Evolutionary conservation across 2,888 invertebrate genomes (phyloP).

Genomic region (Calameuta filiformis): DNA sequence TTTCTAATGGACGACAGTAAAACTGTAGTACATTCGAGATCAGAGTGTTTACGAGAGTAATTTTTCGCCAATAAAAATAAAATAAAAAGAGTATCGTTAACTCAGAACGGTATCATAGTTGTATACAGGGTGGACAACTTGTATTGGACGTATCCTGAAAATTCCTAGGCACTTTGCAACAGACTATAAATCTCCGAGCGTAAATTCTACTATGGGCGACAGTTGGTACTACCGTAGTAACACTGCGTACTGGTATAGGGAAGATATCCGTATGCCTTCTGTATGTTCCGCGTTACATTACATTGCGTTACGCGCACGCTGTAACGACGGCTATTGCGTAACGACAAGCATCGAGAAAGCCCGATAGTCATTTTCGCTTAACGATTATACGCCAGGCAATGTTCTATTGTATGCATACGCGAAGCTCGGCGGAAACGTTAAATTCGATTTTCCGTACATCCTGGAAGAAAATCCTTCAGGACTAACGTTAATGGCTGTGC

Average conservation of each 20-base stretch:
- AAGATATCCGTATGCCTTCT: background rate
- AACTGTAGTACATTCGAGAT: background rate
- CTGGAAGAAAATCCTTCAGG: background rate
- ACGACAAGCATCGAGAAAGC: conserved; percentile 21
- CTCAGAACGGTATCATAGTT: background rate
- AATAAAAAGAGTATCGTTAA: background rate
- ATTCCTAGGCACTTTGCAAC: background rate
- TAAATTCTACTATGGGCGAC: background rate
- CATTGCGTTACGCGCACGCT: conserved; percentile 1
- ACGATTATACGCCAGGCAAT: background rate
- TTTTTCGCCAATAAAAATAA: background rate
- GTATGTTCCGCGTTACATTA: background rate
- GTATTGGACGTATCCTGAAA: background rate
- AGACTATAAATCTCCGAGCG: background rate
- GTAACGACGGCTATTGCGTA: conserved; percentile 18
- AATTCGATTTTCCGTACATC: background rate
- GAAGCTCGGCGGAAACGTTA: background rate
- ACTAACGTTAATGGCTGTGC: conserved; percentile 19
- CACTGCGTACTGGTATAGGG: background rate
- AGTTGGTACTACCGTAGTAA: background rate
- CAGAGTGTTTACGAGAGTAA: background rate
- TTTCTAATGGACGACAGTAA: background rate
- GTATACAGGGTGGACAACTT: background rate
- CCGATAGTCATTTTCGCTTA: conserved; percentile 17
- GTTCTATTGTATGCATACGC: background rate